Evolutionary conservation across 2,113 vertebrate genomes (phyloP).

Genomic region (Megaceryle torquata): DNA sequence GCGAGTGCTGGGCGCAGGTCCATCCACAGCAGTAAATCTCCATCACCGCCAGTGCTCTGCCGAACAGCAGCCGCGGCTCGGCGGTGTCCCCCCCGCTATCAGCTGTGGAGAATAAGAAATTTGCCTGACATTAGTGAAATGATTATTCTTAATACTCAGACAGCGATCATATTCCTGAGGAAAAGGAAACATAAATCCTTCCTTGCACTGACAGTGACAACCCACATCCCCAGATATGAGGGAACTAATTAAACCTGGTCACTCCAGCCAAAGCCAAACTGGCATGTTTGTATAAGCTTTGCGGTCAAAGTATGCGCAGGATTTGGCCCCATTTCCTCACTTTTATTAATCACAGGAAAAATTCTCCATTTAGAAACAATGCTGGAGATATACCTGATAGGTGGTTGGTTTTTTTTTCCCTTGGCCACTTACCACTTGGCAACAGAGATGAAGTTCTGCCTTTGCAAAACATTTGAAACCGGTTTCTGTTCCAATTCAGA

Average conservation of each 20-base stretch:
- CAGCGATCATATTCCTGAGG: neutral
- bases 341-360: conserved; percentile 48
- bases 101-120: neutral
- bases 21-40: neutral
- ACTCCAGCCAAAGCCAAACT: neutral
- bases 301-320: neutral
- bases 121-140: neutral
- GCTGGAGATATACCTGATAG: conserved; percentile 46
- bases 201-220: neutral
- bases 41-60: fast-evolving
- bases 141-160: neutral
- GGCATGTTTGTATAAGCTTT: neutral
- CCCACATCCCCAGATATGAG: neutral
- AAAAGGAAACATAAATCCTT: conserved; percentile 48
- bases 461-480: conserved; percentile 27
- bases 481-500: conserved; percentile 33
- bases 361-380: conserved; percentile 30
- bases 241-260: neutral
- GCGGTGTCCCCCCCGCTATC: neutral
- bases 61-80: fast-evolving
- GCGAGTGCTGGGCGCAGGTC: fast-evolving
- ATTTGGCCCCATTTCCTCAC: conserved; percentile 23
- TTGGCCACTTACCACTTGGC: conserved; percentile 51
- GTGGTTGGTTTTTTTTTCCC: neutral
- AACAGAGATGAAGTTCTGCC: neutral